Conservation (phyloP, 2,797 vertebrate species). For the Eulemur mongoz region DNA sequence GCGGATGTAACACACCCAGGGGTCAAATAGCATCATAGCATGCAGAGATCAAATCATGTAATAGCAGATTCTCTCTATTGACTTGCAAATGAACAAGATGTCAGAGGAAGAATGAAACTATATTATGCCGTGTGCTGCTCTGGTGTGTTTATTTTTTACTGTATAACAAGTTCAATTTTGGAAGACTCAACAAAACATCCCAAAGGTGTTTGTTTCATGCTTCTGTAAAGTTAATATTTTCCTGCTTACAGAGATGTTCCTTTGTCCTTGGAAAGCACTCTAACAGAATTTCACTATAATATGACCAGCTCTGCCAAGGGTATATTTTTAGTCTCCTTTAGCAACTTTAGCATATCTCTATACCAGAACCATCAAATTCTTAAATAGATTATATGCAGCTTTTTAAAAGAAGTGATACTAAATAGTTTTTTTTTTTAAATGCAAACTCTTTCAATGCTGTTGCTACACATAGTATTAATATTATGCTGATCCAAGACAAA, state of each 20-base stretch:
- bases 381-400: background rate
- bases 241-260: conserved; percentile 41
- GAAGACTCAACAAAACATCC: background rate
- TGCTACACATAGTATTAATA: background rate
- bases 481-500: background rate
- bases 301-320: background rate
- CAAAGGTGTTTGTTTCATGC: background rate
- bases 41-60: conserved; percentile 2
- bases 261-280: conserved; percentile 38
- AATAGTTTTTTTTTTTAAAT: conserved; percentile 28
- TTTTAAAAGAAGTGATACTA: conserved; percentile 31
- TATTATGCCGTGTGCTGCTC: background rate
- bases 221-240: conserved; percentile 41
- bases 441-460: background rate
- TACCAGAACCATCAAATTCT: background rate
- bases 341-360: background rate
- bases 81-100: conserved; percentile 34
- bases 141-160: background rate
- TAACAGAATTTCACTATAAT: conserved; percentile 43
- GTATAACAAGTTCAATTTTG: conserved; percentile 15
- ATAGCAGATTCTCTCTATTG: background rate
- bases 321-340: conserved; percentile 39
- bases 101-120: background rate
- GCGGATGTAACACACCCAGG: background rate
- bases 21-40: background rate